These are phyloP conservation scores for Penaeus indicus DNA, from an alignment of 1,140 invertebrate species.

Conservation along the genomic window DNA sequence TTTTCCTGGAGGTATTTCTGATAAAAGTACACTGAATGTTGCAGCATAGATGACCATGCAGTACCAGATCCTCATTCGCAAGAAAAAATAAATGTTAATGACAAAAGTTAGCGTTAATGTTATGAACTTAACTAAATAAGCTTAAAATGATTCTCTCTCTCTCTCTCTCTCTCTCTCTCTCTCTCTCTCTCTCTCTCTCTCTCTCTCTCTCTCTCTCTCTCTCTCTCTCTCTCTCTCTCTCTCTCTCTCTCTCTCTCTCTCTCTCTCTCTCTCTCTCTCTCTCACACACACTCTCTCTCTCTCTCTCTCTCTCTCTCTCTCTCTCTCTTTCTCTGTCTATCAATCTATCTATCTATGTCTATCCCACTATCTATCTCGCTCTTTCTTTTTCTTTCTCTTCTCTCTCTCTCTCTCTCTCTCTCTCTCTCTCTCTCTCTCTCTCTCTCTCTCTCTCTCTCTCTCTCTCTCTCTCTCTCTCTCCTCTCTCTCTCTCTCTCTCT, in stretches of 20 bases:
- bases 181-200: constrained; percentile 17
- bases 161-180: neutral
- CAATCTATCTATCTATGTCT: neutral
- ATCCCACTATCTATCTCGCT: neutral
- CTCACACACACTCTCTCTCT: neutral
- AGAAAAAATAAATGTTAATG: too few relatives aligned
- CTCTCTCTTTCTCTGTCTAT: neutral
- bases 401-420: constrained; percentile 37
- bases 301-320: neutral
- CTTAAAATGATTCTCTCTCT: neutral
- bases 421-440: constrained; percentile 30
- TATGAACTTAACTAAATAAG: too few relatives aligned
- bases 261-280: neutral
- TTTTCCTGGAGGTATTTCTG: too few relatives aligned
- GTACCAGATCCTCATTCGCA: too few relatives aligned
- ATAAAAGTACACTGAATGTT: too few relatives aligned
- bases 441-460: neutral
- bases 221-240: constrained; percentile 34
- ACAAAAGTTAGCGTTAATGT: too few relatives aligned
- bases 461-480: neutral
- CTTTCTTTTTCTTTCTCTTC: constrained; percentile 14
- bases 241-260: too few relatives aligned
- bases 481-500: constrained; percentile 1
- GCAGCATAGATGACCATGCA: too few relatives aligned
- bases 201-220: constrained; percentile 26